Percentiles rank a stretch among this genome's conserved stretches.
These are phyloP conservation scores for Caenorhabditis sinica DNA, from an alignment of 2,888 invertebrate genomes.

Conservation along the genomic window DNA sequence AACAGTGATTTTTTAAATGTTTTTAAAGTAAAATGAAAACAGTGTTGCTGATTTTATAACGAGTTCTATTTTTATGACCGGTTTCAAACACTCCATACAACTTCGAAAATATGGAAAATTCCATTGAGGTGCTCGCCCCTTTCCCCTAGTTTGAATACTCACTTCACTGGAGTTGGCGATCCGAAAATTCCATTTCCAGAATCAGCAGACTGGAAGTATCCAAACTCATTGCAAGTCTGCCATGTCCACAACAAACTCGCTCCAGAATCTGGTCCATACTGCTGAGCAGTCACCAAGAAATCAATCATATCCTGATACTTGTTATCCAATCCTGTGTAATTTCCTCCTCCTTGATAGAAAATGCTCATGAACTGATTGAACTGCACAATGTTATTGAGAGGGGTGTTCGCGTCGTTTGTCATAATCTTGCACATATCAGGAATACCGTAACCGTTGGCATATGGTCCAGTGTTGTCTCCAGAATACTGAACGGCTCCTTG, in stretches of 20 bases:
- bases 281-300: conserved; percentile 54
- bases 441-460: conserved; percentile 87
- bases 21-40: too few relatives aligned
- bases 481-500: conserved; percentile 96
- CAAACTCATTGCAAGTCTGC: conserved; percentile 97
- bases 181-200: conserved; percentile 80
- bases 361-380: conserved; percentile 85
- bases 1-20: too few relatives aligned
- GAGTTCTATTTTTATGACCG: too few relatives aligned
- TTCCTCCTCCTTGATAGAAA: conserved; percentile 53
- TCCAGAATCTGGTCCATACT: conserved; percentile 50
- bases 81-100: too few relatives aligned
- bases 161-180: conserved; percentile 77
- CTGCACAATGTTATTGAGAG: conserved; percentile 61
- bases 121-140: too few relatives aligned
- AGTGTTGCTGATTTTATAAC: too few relatives aligned
- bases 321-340: conserved; percentile 63
- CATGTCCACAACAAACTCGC: conserved; percentile 91
- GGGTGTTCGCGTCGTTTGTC: conserved; percentile 81
- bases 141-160: conserved; percentile 31
- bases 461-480: conserved; percentile 90
- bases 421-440: conserved; percentile 91
- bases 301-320: conserved; percentile 62
- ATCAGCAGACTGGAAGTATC: conserved; percentile 94
- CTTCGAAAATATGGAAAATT: too few relatives aligned